Base-by-base conservation (phyloP, 2,797 vertebrate species). In the Psittacula derbiana region DNA sequence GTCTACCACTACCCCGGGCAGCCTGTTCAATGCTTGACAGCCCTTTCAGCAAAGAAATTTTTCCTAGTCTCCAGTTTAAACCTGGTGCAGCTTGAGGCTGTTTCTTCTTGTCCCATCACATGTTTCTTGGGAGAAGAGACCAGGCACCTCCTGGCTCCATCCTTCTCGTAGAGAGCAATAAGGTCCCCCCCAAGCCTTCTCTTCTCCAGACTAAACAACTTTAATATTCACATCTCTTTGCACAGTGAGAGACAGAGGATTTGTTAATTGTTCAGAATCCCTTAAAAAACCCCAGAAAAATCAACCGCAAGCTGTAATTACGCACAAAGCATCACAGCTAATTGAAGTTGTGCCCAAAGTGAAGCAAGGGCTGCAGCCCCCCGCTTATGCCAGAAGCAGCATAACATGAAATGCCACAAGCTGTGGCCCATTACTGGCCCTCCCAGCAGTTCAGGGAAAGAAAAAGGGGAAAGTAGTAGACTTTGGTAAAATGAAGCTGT, bases 351-450 rank as follows among this genome's bases (percentile, higher is more conserved):
- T 94, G 81, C 86, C 92, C 80, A 82, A 96, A 88, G 84, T 31
- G 52, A 91, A 90, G 69, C 66, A 91, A 90, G 84, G 85, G 27
- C 38, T 97, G 84, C 91, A 95, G 93, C 92, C 93, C 73, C 14
- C 55, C n/a, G 33, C 21, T 33, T 57, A 33, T 24, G 6, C 21
- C 57, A 71, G 41, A 74, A 58, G 74, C 65, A 82, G 24, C 41
- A 67, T 61, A 62, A 94, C 61, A 70, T 86, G 86, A 97, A 97
- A 92, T 92, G 88, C 84, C 90, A 84, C 91, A 97, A 98, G 91
- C 96, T 98, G 97, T 83, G 91, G 92, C 82, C 93, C 94, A 88
- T 98, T 97, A 93, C 80, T 94, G 94, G 71, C 61, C 94, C 94
- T 97, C 88, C 91, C 84, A 53, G 38, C 55, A 92, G 86, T 44